Conservation (phyloP, 2,888 invertebrate species). For the Orthosia gracilis region DNA sequence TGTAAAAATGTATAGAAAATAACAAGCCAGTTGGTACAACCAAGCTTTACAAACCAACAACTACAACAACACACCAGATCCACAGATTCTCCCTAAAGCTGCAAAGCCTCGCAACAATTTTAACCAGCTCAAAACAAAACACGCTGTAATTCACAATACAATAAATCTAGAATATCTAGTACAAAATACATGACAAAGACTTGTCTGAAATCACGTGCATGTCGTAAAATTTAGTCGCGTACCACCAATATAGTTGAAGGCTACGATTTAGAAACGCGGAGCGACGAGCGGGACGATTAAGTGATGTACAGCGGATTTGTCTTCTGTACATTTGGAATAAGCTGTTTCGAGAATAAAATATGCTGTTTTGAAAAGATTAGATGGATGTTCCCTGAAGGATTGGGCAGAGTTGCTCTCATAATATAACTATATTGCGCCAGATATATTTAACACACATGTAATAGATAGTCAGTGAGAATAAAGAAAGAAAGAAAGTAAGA, state of each 20-base stretch:
- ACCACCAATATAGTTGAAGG: slow-evolving; percentile 24
- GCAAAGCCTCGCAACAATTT: background rate
- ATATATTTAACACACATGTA: too few relatives aligned
- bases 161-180: slow-evolving; percentile 4
- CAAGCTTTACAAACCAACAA: too few relatives aligned
- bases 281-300: slow-evolving; percentile 16
- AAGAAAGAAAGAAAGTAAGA: too few relatives aligned
- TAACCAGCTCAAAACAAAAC: background rate
- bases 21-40: too few relatives aligned
- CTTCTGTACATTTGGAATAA: background rate
- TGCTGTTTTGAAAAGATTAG: background rate
- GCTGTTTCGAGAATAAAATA: background rate
- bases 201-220: slow-evolving; percentile 34
- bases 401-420: background rate
- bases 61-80: too few relatives aligned
- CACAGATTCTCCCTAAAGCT: background rate
- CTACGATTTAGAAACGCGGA: background rate
- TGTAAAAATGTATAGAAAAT: too few relatives aligned
- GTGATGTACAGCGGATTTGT: background rate
- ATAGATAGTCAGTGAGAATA: too few relatives aligned
- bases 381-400: too few relatives aligned
- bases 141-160: background rate
- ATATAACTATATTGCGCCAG: too few relatives aligned
- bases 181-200: slow-evolving; percentile 15
- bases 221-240: slow-evolving; percentile 49